Conservation (phyloP, 2,113 vertebrate species). For the Indicator indicator region DNA sequence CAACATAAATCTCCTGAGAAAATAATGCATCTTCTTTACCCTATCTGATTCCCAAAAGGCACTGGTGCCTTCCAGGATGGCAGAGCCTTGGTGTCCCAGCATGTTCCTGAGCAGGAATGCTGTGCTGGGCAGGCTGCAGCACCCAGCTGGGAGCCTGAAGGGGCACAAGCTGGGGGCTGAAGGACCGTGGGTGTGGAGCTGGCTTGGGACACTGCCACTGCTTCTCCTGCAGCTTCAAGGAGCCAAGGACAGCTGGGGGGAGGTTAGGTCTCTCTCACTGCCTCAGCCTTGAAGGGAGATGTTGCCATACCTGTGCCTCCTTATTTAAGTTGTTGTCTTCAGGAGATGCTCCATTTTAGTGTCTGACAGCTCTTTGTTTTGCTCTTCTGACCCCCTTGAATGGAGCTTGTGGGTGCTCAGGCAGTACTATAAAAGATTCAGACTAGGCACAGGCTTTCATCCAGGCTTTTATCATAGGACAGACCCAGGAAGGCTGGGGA, state of each 20-base stretch:
- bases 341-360: accelerated
- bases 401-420: not conserved
- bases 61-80: not conserved
- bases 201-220: not conserved
- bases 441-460: not conserved
- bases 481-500: not conserved
- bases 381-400: not conserved
- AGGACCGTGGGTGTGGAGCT: not conserved
- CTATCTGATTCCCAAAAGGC: constrained; percentile 34
- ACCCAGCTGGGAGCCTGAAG: constrained; percentile 29
- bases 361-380: not conserved
- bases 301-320: not conserved
- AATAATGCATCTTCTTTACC: constrained; percentile 30
- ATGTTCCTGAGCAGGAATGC: not conserved
- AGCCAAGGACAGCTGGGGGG: not conserved
- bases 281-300: not conserved
- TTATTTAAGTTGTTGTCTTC: not conserved
- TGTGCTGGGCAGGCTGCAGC: not conserved
- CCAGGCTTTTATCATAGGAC: not conserved
- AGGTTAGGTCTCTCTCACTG: not conserved
- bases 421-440: not conserved
- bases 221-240: not conserved
- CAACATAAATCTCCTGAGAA: constrained; percentile 57
- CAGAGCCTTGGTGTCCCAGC: not conserved
- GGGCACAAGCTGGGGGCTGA: not conserved